Percentiles rank a stretch among this genome's conserved stretches.
Conservation (phyloP, 2,797 vertebrate genomes). For the Euphonia xanthogaster region DNA sequence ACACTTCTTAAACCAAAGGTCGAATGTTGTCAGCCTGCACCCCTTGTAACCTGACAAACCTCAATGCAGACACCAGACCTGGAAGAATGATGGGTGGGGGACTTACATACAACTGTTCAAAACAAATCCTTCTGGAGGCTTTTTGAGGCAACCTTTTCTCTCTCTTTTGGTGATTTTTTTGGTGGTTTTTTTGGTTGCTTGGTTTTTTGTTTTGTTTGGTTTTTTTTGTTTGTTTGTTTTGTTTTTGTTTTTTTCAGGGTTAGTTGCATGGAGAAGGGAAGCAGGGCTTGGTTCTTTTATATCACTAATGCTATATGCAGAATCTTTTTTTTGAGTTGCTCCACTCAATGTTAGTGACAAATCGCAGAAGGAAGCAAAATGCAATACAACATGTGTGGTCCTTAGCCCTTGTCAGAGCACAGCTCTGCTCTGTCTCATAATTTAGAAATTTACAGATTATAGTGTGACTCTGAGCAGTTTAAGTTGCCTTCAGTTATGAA, state of each 20-base stretch:
- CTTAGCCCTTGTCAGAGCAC: neutral
- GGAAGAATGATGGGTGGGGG: accelerated
- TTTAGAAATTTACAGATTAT: neutral
- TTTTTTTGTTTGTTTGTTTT: too few species aligned
- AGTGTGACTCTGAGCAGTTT: neutral
- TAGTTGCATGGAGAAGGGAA: neutral
- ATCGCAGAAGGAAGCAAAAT: neutral
- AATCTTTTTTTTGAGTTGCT: neutral
- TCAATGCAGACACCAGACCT: neutral
- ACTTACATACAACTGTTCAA: neutral
- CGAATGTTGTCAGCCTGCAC: neutral
- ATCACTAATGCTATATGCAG: neutral
- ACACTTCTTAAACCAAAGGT: neutral
- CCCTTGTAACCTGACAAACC: neutral
- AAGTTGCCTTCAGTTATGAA: neutral
- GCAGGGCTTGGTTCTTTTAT: neutral
- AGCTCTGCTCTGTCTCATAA: neutral
- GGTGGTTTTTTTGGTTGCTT: too few species aligned
- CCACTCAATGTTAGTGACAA: accelerated
- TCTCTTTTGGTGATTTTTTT: accelerated
- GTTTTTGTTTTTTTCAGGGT: neutral
- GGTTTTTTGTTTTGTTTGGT: too few species aligned
- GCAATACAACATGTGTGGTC: neutral
- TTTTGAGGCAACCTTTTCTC: neutral
- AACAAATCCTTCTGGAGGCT: neutral